Conservation (phyloP, 2,888 invertebrate genomes). For the Microctonus brassicae region DNA sequence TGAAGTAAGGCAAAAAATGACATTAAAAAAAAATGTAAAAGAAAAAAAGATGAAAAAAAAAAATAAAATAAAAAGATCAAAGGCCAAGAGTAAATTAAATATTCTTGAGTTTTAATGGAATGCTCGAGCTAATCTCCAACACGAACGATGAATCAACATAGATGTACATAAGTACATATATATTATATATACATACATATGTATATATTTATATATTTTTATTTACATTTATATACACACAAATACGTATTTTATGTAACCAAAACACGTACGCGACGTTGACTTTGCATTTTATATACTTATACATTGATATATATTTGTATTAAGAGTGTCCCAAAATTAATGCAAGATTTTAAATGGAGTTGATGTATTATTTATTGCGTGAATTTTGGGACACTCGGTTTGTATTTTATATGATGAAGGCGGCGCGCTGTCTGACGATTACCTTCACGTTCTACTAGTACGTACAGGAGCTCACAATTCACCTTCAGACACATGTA, state of each 20-base stretch:
- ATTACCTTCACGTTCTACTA: constrained; percentile 45
- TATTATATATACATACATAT: constrained; percentile 16
- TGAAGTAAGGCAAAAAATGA: neutral
- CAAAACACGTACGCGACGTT: constrained; percentile 31
- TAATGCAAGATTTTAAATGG: no score
- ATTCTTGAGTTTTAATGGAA: constrained; percentile 37
- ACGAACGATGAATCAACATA: constrained; percentile 16
- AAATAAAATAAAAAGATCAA: constrained; percentile 25
- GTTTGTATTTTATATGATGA: constrained; percentile 23
- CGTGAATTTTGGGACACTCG: no score
- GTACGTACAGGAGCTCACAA: constrained; percentile 7
- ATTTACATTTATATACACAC: no score
- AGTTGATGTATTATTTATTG: no score
- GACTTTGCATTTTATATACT: constrained; percentile 19
- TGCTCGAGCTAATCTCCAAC: constrained; percentile 30
- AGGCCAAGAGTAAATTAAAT: constrained; percentile 34
- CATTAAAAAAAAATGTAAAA: neutral
- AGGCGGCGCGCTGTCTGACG: constrained; percentile 48
- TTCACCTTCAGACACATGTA: neutral
- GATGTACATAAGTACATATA: no score
- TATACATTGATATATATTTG: neutral
- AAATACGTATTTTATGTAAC: constrained; percentile 18
- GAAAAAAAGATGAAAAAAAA: neutral
- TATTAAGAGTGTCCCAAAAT: no score
- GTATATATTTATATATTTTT: no score